Evolutionary conservation across 1,140 invertebrate species (phyloP).

Genomic region (Aphaenogaster ashmeadi): DNA sequence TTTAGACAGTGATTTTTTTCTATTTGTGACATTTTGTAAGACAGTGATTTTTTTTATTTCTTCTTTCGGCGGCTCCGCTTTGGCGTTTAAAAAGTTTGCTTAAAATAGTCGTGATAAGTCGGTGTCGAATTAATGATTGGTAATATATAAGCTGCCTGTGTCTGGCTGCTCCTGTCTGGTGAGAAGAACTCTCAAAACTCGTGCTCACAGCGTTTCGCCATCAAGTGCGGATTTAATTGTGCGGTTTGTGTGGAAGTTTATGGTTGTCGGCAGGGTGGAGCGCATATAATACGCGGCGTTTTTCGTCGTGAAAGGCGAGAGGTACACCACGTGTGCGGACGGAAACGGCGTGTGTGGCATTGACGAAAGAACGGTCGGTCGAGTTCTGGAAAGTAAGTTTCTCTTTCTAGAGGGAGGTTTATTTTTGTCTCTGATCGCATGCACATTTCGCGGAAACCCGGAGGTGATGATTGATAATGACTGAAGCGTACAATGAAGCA

Average conservation of each 20-base stretch:
- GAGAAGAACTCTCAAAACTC: not conserved
- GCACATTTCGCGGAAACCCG: constrained; percentile 2
- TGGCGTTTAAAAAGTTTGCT: not conserved
- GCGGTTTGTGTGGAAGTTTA: not conserved
- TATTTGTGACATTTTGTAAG: not conserved
- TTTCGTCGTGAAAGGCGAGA: constrained; percentile 24
- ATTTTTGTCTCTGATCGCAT: constrained; percentile 11
- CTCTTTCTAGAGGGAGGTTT: not conserved
- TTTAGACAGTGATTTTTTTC: no score
- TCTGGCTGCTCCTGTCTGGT: not conserved
- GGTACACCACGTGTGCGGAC: constrained; percentile 13
- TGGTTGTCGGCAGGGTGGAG: not conserved
- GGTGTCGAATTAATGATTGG: constrained; percentile 1
- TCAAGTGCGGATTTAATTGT: constrained; percentile 3
- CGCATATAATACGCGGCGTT: not conserved
- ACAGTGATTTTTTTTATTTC: not conserved
- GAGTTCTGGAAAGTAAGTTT: constrained; percentile 37
- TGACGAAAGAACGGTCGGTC: not conserved
- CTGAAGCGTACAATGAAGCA: not conserved
- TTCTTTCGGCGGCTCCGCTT: not conserved
- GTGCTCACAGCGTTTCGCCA: not conserved
- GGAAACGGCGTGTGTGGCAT: not conserved
- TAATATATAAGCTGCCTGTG: not conserved
- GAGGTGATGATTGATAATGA: not conserved
- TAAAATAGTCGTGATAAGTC: constrained; percentile 5